Conservation (phyloP, 2,888 invertebrate species). For the Artemia sp. region DNA sequence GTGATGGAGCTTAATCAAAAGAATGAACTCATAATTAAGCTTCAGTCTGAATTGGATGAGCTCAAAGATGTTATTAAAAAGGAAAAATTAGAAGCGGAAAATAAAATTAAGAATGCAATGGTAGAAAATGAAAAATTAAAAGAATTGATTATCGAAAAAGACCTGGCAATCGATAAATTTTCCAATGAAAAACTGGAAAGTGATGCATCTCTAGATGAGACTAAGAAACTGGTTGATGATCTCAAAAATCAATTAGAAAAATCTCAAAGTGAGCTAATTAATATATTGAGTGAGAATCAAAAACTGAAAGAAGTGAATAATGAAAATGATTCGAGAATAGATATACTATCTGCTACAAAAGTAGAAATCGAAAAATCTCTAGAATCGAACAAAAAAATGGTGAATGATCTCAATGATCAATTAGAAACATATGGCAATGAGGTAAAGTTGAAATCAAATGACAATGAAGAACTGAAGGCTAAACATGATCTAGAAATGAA, state of each 20-base stretch:
- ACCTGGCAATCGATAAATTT: not conserved
- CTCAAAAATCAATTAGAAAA: no score
- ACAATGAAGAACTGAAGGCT: not conserved
- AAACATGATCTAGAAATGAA: not conserved
- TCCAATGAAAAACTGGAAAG: constrained; percentile 15
- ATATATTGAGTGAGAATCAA: no score
- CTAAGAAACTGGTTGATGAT: no score
- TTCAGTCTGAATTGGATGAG: constrained; percentile 16
- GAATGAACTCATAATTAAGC: not conserved
- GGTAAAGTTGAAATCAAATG: constrained; percentile 10
- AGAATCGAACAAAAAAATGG: not conserved
- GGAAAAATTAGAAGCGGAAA: not conserved
- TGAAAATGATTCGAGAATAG: no score
- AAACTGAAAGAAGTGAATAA: no score
- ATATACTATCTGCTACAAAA: no score
- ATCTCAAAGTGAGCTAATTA: no score
- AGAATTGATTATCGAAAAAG: not conserved
- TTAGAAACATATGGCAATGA: not conserved
- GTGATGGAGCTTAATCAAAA: not conserved
- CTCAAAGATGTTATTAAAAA: not conserved
- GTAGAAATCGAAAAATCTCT: no score
- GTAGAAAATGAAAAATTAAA: constrained; percentile 3
- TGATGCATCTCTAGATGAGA: not conserved
- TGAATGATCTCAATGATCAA: not conserved
- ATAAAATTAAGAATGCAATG: not conserved